Base-by-base conservation (phyloP, 2,888 invertebrate genomes). In the Leptura quadrifasciata region DNA sequence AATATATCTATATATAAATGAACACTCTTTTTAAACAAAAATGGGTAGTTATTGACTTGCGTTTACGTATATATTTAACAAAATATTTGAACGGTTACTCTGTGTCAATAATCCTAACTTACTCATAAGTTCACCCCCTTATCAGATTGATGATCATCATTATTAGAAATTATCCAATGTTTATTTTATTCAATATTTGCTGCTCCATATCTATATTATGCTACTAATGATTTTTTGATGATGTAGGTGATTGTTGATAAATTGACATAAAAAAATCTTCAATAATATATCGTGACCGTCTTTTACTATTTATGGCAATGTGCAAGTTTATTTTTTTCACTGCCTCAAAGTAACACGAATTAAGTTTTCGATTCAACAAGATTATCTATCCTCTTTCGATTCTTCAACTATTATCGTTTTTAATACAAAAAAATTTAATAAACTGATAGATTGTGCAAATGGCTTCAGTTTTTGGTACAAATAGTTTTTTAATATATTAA, bases 81-180 rank as follows among this genome's bases (percentile, higher is more conserved):
- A 35, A 63, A 35, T 20, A 12, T 63, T 63, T 31, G 63, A 39
- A 17, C 63, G 17, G 35, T 15, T 39, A 63, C 63, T 35, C 10
- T 35, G 35, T 63, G 35, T 39, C 35, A 27, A 24, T 60, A 21
- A 27, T 27, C 8, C 15, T 21, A 24, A 47, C n/a, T 15, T 47
- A 47, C 47, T 39, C 63, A 63, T 39, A 20, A 63, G 18, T 39
- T 17, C 18, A 35, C 9, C 31, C 24, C 9, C 39, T 21, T 63
- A 63, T 63, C 63, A n/a, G 63, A 35, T 61, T 61, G n/a, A 31
- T 31, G 61, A 27, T 61, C 27, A 27, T 27, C 31, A 61, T 61
- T 61, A 47, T n/a, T 47, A n/a, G 47, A 47, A 47, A 61, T 61
- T 61, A 63, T 63, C 12, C 31, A 63, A 63, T 39, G 63, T 63